phyloP scores from a whole-genome alignment of 1,140 invertebrate genomes.

The Coenobita brevimanus region DNA sequence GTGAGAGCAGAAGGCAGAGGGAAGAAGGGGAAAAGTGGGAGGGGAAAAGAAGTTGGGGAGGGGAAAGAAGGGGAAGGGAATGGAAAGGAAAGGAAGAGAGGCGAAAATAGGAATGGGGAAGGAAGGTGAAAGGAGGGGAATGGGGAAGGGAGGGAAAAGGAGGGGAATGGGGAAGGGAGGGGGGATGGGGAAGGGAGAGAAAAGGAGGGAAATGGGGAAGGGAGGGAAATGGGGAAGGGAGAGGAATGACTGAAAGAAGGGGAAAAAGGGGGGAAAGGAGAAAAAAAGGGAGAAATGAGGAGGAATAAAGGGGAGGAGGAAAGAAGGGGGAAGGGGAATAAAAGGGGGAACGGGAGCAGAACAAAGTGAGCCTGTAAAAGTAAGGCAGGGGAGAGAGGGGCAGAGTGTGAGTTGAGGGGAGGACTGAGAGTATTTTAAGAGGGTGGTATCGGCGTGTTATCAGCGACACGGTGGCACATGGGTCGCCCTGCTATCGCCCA shows the following conservation, averaged over 20 bases:
- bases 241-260: not conserved
- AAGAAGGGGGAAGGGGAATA: too few species aligned
- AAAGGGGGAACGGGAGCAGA: too few species aligned
- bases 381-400: too few species aligned
- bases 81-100: too few species aligned
- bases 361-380: too few species aligned
- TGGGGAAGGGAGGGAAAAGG: not conserved
- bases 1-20: too few species aligned
- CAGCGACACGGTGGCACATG: conserved; percentile 35
- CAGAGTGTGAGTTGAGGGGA: too few species aligned
- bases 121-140: not conserved
- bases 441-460: conserved; percentile 36
- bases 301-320: not conserved
- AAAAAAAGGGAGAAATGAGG: not conserved
- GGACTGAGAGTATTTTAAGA: conserved; percentile 60
- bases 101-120: not conserved
- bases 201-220: not conserved
- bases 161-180: not conserved
- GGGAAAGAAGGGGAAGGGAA: too few species aligned
- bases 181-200: not conserved
- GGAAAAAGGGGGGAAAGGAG: too few species aligned
- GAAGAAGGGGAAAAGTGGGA: too few species aligned
- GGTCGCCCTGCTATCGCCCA: conserved; percentile 19
- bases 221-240: not conserved
- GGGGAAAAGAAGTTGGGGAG: too few species aligned